Evolutionary conservation across 1,140 invertebrate species (phyloP).

Genomic region (Saxidomus purpurata): DNA sequence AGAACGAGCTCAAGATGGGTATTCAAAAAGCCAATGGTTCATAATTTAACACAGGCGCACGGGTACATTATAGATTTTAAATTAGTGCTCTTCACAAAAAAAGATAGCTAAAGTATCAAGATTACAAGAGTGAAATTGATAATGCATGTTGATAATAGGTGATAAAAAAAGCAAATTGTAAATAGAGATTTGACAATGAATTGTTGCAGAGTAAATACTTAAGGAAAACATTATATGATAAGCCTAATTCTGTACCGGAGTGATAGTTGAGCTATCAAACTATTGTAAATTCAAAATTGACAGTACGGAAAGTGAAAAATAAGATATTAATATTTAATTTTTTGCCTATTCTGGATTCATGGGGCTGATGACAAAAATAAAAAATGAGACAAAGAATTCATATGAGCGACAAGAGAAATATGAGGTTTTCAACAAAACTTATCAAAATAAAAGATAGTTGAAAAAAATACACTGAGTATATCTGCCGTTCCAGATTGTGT

Average conservation of each 20-base stretch:
- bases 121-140: conserved; percentile 37
- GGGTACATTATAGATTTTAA: conserved; percentile 33
- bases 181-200: conserved; percentile 34
- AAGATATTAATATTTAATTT: background rate
- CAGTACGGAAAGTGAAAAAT: background rate
- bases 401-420: too few species aligned
- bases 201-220: conserved; percentile 25
- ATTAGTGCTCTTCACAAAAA: conserved; percentile 36
- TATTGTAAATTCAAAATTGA: background rate
- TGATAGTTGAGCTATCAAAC: background rate
- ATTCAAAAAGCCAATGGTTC: conserved; percentile 20
- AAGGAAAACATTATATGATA: conserved; percentile 32
- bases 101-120: conserved; percentile 25
- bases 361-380: background rate
- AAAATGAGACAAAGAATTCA: too few species aligned
- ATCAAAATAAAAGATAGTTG: too few species aligned
- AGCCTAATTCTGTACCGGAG: background rate
- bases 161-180: conserved; percentile 30
- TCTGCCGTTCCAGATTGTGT: too few species aligned
- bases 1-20: conserved; percentile 19
- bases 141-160: conserved; percentile 18
- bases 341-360: background rate
- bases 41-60: conserved; percentile 4
- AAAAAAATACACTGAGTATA: too few species aligned
- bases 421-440: too few species aligned